Evolutionary conservation across 2,113 vertebrate genomes (phyloP).

Genomic region (Oncorhynchus nerka): DNA sequence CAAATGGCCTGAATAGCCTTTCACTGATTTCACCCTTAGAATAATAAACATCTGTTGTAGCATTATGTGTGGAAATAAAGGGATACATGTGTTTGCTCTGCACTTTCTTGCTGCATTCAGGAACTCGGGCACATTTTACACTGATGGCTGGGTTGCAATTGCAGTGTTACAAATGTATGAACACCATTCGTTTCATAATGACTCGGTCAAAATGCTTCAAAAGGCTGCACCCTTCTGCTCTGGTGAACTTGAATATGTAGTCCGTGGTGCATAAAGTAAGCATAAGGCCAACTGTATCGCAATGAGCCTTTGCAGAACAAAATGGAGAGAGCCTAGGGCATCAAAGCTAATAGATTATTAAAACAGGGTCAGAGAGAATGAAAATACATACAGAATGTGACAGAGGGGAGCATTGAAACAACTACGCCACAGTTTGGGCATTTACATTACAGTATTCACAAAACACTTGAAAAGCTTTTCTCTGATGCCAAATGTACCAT

Average conservation of each 20-base stretch:
- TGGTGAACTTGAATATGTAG: constrained; percentile 73
- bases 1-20: constrained; percentile 67
- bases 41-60: constrained; percentile 70
- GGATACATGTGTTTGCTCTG: constrained; percentile 45
- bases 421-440: not conserved
- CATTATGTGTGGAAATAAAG: constrained; percentile 70
- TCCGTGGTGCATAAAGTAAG: constrained; percentile 73
- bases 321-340: constrained; percentile 66
- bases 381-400: constrained; percentile 34
- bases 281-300: constrained; percentile 64
- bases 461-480: not conserved
- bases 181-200: constrained; percentile 60
- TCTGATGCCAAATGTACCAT: not conserved
- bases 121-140: constrained; percentile 61
- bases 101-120: constrained; percentile 57
- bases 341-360: constrained; percentile 57
- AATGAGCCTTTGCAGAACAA: constrained; percentile 63
- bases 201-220: constrained; percentile 59
- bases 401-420: not conserved
- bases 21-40: constrained; percentile 60
- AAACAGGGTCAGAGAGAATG: constrained; percentile 42
- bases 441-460: constrained; percentile 15
- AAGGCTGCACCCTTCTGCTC: constrained; percentile 67
- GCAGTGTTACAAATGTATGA: constrained; percentile 65
- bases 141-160: constrained; percentile 65